Percentiles rank a stretch among this genome's conserved stretches.
Conservation (phyloP, 2,888 invertebrate species). For the Chorisops tibialis region DNA sequence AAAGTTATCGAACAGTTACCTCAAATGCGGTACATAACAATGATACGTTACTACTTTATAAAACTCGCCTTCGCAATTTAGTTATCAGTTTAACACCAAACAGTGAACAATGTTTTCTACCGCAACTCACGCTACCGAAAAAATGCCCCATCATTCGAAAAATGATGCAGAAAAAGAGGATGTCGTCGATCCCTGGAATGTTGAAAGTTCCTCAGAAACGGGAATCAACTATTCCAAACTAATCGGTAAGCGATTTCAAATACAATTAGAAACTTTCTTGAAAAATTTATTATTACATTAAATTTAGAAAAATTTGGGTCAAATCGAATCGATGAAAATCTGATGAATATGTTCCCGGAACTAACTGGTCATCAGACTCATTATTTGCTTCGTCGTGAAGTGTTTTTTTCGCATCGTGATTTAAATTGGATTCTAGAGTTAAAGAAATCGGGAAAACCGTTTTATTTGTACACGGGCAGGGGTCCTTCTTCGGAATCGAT, state of each 20-base stretch:
- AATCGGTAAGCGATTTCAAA: conserved; percentile 69
- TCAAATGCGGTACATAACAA: too few relatives aligned
- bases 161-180: conserved; percentile 54
- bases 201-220: conserved; percentile 76
- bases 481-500: conserved; percentile 94
- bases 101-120: too few relatives aligned
- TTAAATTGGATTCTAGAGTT: conserved; percentile 79
- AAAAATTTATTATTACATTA: conserved; percentile 33
- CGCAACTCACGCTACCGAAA: too few relatives aligned
- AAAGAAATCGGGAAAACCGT: conserved; percentile 87
- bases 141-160: conserved; percentile 44
- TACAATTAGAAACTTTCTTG: too few relatives aligned
- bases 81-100: too few relatives aligned
- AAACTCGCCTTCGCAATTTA: too few relatives aligned
- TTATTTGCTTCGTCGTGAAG: conserved; percentile 83
- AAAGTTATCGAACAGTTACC: too few relatives aligned
- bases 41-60: too few relatives aligned
- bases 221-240: conserved; percentile 98
- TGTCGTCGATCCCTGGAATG: conserved; percentile 95
- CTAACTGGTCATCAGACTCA: conserved; percentile 84
- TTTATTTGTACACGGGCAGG: conserved; percentile 95
- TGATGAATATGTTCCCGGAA: conserved; percentile 81
- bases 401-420: conserved; percentile 98
- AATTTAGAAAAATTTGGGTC: conserved; percentile 88
- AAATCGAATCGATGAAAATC: conserved; percentile 79